Conservation (phyloP, 2,888 invertebrate genomes). For the Steinernema hermaphroditum region DNA sequence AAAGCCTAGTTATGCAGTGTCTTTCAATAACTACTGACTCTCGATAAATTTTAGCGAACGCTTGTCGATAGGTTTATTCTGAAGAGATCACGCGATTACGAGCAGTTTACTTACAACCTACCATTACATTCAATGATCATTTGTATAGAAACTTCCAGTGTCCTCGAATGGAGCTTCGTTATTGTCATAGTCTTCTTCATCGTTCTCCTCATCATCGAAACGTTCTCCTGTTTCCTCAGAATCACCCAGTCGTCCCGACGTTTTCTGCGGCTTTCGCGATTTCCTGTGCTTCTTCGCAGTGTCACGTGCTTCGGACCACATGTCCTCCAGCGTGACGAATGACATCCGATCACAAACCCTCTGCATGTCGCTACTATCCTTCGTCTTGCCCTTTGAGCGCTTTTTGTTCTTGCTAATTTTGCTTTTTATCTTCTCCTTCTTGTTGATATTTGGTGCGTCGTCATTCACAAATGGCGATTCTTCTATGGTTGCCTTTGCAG, state of each 20-base stretch:
- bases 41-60: not conserved
- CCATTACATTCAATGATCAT: no score
- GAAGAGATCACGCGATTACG: not conserved
- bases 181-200: not conserved
- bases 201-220: no score
- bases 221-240: no score
- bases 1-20: not conserved
- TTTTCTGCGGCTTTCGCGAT: no score
- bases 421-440: not conserved
- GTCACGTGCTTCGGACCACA: no score
- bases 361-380: not conserved
- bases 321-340: no score
- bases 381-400: no score
- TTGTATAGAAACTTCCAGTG: not conserved
- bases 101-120: not conserved
- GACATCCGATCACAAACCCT: no score
- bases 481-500: no score
- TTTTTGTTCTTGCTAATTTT: not conserved
- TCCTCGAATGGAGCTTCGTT: not conserved
- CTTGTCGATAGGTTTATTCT: not conserved
- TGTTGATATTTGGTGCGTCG: not conserved
- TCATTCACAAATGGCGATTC: not conserved
- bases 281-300: no score
- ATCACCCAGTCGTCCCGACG: no score
- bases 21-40: not conserved